A percentile compares a stretch with the other conserved stretches of the same genome.
Conservation (phyloP, 2,888 invertebrate species). For the Philaethria dido region DNA sequence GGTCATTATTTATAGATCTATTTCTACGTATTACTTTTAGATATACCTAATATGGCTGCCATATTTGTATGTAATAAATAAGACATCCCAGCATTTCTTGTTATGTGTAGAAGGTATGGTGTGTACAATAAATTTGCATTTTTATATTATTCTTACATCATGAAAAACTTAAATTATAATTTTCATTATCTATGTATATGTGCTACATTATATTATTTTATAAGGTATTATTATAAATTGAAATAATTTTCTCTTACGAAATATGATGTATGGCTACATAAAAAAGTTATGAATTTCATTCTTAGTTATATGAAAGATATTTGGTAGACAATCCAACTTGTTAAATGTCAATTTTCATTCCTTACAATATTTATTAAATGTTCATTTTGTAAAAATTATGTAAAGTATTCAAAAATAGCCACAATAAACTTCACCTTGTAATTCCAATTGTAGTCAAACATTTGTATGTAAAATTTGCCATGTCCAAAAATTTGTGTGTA, state of each 20-base stretch:
- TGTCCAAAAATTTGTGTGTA: not conserved
- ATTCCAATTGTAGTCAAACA: not conserved
- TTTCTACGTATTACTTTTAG: not conserved
- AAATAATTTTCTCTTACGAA: too few relatives aligned
- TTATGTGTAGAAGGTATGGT: not conserved
- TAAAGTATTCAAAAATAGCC: too few relatives aligned
- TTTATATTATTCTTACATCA: not conserved
- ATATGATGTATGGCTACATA: too few relatives aligned
- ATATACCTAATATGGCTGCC: conserved; percentile 6
- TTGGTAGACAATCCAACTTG: too few relatives aligned
- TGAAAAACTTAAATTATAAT: not conserved
- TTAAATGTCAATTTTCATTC: too few relatives aligned
- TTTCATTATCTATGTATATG: too few relatives aligned
- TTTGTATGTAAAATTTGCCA: not conserved
- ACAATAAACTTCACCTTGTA: too few relatives aligned
- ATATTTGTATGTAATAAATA: conserved; percentile 13
- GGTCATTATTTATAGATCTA: not conserved
- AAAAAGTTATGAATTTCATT: too few relatives aligned
- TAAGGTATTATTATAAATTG: too few relatives aligned
- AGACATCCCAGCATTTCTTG: conserved; percentile 1
- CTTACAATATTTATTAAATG: not conserved
- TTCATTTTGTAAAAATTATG: too few relatives aligned
- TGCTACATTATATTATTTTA: too few relatives aligned
- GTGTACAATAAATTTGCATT: conserved; percentile 6
- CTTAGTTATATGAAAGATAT: not conserved